Evolutionary conservation across 1,140 invertebrate species (phyloP).

Genomic region (Metaphire vulgaris): DNA sequence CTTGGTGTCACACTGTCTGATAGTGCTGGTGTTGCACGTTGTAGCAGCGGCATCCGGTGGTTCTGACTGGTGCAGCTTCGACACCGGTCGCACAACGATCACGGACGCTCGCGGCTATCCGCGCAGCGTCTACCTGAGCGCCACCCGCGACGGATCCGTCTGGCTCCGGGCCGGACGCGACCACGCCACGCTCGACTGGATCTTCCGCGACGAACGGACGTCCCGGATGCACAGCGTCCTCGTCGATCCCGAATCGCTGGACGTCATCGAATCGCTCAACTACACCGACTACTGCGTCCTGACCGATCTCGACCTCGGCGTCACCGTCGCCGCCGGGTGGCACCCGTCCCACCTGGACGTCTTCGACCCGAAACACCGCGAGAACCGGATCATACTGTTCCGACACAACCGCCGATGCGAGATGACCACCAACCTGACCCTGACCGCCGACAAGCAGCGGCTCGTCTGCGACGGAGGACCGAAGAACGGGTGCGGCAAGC

Average conservation of each 20-base stretch:
- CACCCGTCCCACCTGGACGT: slow-evolving; percentile 19
- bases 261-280: slow-evolving; percentile 15
- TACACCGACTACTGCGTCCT: slow-evolving; percentile 28
- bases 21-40: too few species aligned
- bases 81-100: slow-evolving; percentile 26
- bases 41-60: not conserved
- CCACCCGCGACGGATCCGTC: slow-evolving; percentile 12
- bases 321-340: slow-evolving; percentile 12
- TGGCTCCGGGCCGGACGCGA: slow-evolving; percentile 22
- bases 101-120: slow-evolving; percentile 6
- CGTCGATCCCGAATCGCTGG: not conserved
- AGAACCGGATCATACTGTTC: slow-evolving; percentile 14
- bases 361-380: slow-evolving; percentile 13
- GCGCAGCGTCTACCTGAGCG: slow-evolving; percentile 24
- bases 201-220: slow-evolving; percentile 11
- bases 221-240: not conserved
- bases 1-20: not conserved
- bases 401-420: slow-evolving; percentile 17
- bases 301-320: slow-evolving; percentile 15
- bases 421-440: slow-evolving; percentile 22
- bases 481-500: slow-evolving; percentile 22
- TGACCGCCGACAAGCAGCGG: slow-evolving; percentile 27
- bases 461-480: slow-evolving; percentile 27
- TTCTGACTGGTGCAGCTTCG: slow-evolving; percentile 22
- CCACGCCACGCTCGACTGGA: slow-evolving; percentile 22